Percentiles rank a stretch among this genome's conserved stretches.
Conservation (phyloP, 2,888 invertebrate species). For the Cheilosia pagana region DNA sequence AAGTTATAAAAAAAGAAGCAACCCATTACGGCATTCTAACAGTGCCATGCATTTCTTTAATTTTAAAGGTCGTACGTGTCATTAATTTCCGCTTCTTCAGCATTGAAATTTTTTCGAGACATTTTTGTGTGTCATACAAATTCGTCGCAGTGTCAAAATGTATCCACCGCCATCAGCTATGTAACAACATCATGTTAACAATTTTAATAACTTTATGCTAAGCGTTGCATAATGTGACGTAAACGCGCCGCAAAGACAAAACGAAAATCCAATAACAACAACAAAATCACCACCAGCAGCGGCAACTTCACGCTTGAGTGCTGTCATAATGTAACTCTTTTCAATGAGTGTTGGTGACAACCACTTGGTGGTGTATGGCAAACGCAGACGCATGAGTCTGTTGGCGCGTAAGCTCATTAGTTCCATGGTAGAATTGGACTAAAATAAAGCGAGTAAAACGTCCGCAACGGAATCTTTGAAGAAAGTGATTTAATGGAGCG, state of each 20-base stretch:
- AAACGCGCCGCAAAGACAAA: constrained; percentile 2
- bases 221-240: constrained; percentile 60
- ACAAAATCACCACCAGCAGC: too few relatives aligned
- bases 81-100: constrained; percentile 61
- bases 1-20: constrained; percentile 21
- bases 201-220: constrained; percentile 71
- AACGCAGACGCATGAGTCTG: constrained; percentile 10
- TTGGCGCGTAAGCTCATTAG: constrained; percentile 29
- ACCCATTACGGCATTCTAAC: constrained; percentile 51
- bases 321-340: constrained; percentile 37
- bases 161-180: constrained; percentile 25
- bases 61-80: constrained; percentile 57
- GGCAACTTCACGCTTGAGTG: constrained; percentile 29
- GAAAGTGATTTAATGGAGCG: constrained; percentile 12
- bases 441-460: constrained; percentile 6
- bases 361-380: constrained; percentile 24
- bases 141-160: constrained; percentile 63
- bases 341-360: constrained; percentile 15
- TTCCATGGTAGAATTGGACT: constrained; percentile 27
- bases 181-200: constrained; percentile 69
- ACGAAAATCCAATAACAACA: neutral
- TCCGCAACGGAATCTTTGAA: constrained; percentile 12
- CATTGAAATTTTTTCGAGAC: constrained; percentile 41
- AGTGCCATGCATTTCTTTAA: constrained; percentile 53
- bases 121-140: constrained; percentile 52